Evolutionary conservation across 2,113 vertebrate species (phyloP).

Genomic region (Zapornia atra): DNA sequence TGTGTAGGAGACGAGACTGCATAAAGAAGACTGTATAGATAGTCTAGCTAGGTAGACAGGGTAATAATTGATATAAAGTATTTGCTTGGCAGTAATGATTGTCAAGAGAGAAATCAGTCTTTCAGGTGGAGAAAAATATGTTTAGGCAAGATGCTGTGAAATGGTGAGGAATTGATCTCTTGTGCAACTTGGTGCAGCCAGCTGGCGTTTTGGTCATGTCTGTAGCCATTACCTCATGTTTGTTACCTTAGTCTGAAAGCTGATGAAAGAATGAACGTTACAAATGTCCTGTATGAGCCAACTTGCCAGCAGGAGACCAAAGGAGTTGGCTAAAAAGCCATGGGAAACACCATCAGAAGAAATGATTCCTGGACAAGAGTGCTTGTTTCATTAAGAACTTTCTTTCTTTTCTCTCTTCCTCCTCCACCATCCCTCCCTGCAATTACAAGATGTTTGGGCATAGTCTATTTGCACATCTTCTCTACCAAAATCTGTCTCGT

Average conservation of each 20-base stretch:
- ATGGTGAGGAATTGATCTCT: neutral
- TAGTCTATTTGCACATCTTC: neutral
- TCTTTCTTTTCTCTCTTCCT: neutral
- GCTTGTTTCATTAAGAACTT: constrained; percentile 21
- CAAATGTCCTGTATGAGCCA: constrained; percentile 7
- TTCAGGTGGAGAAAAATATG: neutral
- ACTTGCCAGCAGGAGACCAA: constrained; percentile 34
- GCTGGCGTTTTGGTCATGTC: neutral
- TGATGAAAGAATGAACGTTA: constrained; percentile 36
- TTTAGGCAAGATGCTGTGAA: neutral
- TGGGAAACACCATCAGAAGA: constrained; percentile 70
- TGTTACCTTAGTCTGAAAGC: constrained; percentile 1
- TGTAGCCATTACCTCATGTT: constrained; percentile 22
- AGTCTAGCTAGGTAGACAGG: neutral
- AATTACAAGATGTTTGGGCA: neutral
- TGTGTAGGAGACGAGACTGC: neutral
- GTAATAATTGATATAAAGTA: neutral
- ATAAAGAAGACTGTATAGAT: neutral
- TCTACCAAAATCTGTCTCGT: neutral
- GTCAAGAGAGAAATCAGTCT: neutral
- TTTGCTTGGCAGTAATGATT: neutral
- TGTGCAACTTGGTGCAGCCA: neutral
- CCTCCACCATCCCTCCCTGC: neutral
- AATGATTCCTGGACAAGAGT: constrained; percentile 73
- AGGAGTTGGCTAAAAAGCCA: constrained; percentile 64